Evolutionary conservation across 2,888 invertebrate genomes (phyloP), one percentile per base, ranked within the genome.

Genomic region (Drosophila phalerata): DNA sequence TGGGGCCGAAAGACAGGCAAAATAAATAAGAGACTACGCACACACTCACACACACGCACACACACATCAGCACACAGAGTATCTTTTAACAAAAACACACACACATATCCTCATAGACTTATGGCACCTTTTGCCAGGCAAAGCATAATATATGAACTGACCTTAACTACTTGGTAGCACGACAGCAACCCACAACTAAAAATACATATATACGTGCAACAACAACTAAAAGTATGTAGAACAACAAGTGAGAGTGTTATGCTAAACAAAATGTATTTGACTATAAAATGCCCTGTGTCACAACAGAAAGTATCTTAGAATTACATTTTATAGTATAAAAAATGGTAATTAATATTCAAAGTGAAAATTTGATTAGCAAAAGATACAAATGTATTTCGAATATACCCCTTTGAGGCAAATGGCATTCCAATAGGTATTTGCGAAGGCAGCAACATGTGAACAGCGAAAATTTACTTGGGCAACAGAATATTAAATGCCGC

Each of bases 101-200:
- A 47, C 43, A 11, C 30, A 40, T 43, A 6, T 49, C 32, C 38
- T 47, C 63, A 64, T 60, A 71, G 81, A 84, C 88, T 88, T 88
- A 88, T 84, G 79, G 85, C 84, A 86, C 88, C 84, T 84, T 85
- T 78, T 73, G 78, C 78, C 78, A 40, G 79, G 87, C 84, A 88
- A 86, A 76, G 88, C 82, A 78, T 88, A 88, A 89, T 86, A 89
- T 85, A 85, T 89, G 89, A 87, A 89, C 89, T 85, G 85, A 85
- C 89, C 89, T 88, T 80, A 89, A 80, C 79, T 73, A 85, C 79
- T 79, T 69, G 57, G 57, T 17, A 9, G 62, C 62, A 66, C 47
- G 69, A 62, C 75, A 52, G 32, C 45, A 63, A 25, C 34, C 57
- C 58, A 45, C 51, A 71, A 49, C 72, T 19, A 52, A 63, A 67